Evolutionary conservation across 2,113 vertebrate species (phyloP).

Genomic region (Caranx ignobilis): DNA sequence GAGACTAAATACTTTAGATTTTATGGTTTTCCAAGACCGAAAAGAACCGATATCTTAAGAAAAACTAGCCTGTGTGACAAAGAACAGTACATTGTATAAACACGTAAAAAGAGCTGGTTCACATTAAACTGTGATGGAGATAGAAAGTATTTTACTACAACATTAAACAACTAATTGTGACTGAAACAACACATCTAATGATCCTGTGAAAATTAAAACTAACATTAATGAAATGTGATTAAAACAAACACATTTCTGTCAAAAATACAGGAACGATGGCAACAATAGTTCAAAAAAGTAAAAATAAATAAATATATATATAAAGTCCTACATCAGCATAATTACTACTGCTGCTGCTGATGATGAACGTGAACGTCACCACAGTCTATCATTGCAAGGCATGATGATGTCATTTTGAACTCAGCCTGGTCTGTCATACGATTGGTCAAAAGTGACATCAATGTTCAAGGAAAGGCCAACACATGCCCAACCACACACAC

Average conservation of each 20-base stretch:
- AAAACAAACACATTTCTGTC: background rate
- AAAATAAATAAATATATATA: background rate
- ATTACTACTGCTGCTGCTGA: background rate
- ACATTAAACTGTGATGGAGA: no score
- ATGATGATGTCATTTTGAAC: constrained; percentile 46
- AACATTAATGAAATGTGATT: no score
- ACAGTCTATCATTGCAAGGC: background rate
- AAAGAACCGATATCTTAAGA: background rate
- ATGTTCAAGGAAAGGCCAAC: background rate
- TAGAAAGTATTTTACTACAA: no score
- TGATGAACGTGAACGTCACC: constrained; percentile 10
- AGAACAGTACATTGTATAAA: no score
- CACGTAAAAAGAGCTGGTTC: no score
- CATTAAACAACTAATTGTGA: background rate
- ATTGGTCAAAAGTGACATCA: constrained; percentile 27
- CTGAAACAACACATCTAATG: background rate
- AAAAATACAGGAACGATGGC: background rate
- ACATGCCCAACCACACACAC: no score
- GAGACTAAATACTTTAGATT: no score
- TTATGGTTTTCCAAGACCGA: no score
- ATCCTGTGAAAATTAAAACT: no score
- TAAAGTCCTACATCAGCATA: background rate
- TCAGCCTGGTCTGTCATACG: constrained; percentile 10
- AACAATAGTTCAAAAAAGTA: no score
- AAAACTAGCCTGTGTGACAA: background rate